Base-by-base conservation (phyloP, 2,888 invertebrate genomes). In the Hyposoter didymator region DNA sequence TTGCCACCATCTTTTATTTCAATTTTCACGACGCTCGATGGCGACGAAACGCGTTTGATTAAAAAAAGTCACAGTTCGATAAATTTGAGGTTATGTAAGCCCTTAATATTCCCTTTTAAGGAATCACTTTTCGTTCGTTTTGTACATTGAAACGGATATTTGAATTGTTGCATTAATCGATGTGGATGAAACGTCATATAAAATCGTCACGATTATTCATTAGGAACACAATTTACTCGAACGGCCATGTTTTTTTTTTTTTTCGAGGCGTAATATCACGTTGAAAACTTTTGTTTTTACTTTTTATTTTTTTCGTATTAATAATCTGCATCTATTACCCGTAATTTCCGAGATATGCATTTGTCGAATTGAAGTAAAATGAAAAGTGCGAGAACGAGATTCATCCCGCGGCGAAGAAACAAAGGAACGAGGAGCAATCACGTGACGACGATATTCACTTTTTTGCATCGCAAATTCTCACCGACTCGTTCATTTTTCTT, bases 291-390 rank as follows among this genome's bases (percentile, higher is more conserved):
- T 47, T 69, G 47, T 62, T 47, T 69, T 69, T 35, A 35, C 4
- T 28, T 69, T 22, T 28, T 28, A 47, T 22, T 28, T 69, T 45
- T 69, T 69, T 47, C 17, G 43, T 75, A 32, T 62, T 39, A 66
- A 64, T 32, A 64, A 47, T 64, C 74, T 39, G 75, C 75, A 75
- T 32, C 75, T 64, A 75, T 22, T 75, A 75, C 75, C 75, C 75
- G 75, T 75, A 75, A 28, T 66, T 75, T 66, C 66, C 75, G 75
- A 75, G 75, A 75, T 75, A 75, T 75, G 75, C 75, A 75, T 75
- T 64, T 64, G 47, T 75, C 74, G 62, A 75, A 62, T 39, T 73
- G n/a, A n/a, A 6, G 35, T 28, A n/a, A 64, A 64, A 28, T 64
- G 1, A 64, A 35, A 17, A 39, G 17, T 35, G 17, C n/a, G 39